Percentiles rank a stretch among this genome's conserved stretches.
Evolutionary conservation across 2,797 vertebrate species (phyloP).

Genomic region (Allobates femoralis): DNA sequence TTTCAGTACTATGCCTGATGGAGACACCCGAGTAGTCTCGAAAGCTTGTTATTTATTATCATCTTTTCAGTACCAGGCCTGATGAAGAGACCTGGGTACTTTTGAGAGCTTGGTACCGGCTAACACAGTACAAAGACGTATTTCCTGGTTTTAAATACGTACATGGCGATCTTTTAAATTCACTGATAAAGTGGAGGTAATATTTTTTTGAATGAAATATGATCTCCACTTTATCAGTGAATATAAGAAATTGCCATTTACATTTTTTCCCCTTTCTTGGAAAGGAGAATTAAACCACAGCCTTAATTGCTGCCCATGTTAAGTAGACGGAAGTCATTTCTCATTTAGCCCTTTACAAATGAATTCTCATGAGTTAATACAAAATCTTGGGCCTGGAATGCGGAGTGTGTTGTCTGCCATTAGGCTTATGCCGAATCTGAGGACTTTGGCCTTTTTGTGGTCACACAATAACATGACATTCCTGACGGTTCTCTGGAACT

Average conservation of each 20-base stretch:
- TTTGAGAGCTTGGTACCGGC: no score
- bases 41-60: no score
- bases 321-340: neutral
- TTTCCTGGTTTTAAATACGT: no score
- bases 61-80: no score
- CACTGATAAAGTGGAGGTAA: no score
- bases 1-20: no score
- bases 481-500: neutral
- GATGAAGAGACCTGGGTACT: no score
- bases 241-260: neutral
- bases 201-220: no score
- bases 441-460: conserved; percentile 16
- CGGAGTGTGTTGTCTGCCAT: conserved; percentile 4
- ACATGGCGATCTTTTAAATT: no score
- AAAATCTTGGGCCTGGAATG: neutral
- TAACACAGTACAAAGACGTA: no score
- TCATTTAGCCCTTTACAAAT: neutral
- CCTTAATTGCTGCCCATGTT: neutral
- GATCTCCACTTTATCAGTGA: neutral
- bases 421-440: neutral
- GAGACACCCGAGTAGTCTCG: no score
- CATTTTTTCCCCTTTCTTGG: neutral
- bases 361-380: conserved; percentile 11
- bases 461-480: neutral
- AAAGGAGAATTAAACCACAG: neutral